Conservation (phyloP, 1,140 invertebrate genomes). For the Augochlora pura region DNA sequence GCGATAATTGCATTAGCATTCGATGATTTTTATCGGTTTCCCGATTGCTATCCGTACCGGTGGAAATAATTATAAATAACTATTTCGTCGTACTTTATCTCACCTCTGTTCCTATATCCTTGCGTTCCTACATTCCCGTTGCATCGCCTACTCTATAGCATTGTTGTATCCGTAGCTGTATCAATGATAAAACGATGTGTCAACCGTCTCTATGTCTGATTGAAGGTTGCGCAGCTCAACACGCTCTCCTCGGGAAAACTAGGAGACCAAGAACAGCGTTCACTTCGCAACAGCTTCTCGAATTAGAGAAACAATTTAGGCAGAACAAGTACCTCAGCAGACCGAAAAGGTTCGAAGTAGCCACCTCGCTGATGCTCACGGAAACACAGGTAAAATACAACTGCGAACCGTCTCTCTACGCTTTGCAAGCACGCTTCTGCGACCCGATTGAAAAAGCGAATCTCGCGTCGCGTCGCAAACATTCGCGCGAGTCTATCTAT, state of each 20-base stretch:
- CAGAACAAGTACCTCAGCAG: conserved; percentile 99
- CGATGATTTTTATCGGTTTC: conserved; percentile 77
- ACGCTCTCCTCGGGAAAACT: conserved; percentile 95
- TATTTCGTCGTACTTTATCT: no score
- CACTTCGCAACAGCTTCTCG: conserved; percentile 97
- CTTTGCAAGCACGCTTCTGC: background rate
- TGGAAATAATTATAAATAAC: background rate
- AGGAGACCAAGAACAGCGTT: conserved; percentile 97
- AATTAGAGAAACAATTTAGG: conserved; percentile 98
- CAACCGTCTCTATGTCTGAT: background rate
- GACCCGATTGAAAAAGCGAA: background rate
- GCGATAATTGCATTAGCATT: conserved; percentile 80
- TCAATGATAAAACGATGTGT: background rate
- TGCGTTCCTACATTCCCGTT: no score
- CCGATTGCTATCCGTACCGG: conserved; percentile 43
- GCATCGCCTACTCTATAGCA: no score
- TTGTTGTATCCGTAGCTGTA: no score
- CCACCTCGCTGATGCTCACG: conserved; percentile 97
- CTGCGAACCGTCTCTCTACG: background rate
- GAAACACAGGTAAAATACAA: conserved; percentile 94
- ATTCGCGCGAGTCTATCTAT: background rate
- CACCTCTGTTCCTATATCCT: no score
- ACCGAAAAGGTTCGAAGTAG: conserved; percentile 99
- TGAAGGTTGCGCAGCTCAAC: conserved; percentile 82
- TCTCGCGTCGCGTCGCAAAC: background rate